These are phyloP conservation scores for Mycalesis mineus DNA, from an alignment of 2,888 invertebrate genomes.

Conservation along the genomic window DNA sequence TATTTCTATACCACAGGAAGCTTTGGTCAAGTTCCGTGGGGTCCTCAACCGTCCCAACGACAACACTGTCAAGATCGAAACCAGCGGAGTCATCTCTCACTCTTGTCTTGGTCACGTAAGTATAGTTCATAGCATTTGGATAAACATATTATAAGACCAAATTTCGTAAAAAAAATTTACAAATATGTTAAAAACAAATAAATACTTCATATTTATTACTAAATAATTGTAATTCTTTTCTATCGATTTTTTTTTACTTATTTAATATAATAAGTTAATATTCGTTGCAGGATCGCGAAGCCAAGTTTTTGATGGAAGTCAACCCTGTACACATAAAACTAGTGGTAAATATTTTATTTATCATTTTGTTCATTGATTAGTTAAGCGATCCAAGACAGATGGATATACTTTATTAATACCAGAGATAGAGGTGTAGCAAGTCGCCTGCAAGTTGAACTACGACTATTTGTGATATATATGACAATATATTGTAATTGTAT, in stretches of 20 bases:
- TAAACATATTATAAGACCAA: no score
- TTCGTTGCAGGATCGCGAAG: conserved; percentile 56
- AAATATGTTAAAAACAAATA: no score
- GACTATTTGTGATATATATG: no score
- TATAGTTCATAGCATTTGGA: not conserved
- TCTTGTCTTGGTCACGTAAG: conserved; percentile 59
- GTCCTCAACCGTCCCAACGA: conserved; percentile 44
- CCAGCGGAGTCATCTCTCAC: conserved; percentile 50
- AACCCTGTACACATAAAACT: conserved; percentile 57
- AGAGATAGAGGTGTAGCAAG: no score
- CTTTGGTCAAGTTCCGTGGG: conserved; percentile 49
- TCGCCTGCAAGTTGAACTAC: no score
- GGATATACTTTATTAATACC: no score
- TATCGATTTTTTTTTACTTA: not conserved
- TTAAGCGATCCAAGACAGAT: no score
- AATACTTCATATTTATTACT: no score
- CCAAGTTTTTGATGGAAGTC: conserved; percentile 55
- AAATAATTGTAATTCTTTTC: no score
- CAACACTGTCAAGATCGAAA: conserved; percentile 54
- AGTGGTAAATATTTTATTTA: conserved; percentile 46
- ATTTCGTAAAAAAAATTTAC: no score
- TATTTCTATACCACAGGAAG: conserved; percentile 46
- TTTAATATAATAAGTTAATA: not conserved
- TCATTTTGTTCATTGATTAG: not conserved
- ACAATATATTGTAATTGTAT: no score